Base-by-base conservation (phyloP, 2,888 invertebrate genomes). In the Melanchra persicariae region DNA sequence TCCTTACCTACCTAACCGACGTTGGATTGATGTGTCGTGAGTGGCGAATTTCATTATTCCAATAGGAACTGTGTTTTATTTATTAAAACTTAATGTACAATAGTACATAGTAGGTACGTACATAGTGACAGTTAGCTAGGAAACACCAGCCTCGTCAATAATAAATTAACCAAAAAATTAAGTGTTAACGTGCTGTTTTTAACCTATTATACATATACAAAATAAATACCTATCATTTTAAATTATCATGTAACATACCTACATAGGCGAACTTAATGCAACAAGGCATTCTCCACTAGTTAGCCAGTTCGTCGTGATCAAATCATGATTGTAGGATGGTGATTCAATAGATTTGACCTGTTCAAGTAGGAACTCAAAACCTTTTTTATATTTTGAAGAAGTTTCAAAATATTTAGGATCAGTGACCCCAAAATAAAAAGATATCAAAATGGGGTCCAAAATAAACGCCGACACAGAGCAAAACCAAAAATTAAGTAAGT, bases 1-100 rank as follows among this genome's bases (percentile, higher is more conserved):
- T 79, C n/a, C 54, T 61, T 37, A 40, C 37, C 40, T 45, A 51
- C 22, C n/a, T 12, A 37, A 51, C 64, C 5, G 8, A 57, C 30
- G 51, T 62, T 15, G 40, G 60, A 43, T 34, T 26, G 68, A 47
- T n/a, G 12, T 34, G 12, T 17, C 19, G n/a, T 43, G 51, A 19
- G 10, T 34, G 26, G 22, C 37, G 19, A 5, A 22, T 47, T 68
- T 30, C 19, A 43, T 19, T 17, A 62, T 26, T 34, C 47, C 19
- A n/a, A 22, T 40, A 19, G 22, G 10, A 17, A 22, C 6, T 37
- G 17, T 51, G 22, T 55, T 58, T 30, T n/a, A 24, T n/a, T n/a
- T n/a, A n/a, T n/a, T n/a, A n/a, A n/a, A n/a, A n/a, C n/a, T n/a
- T n/a, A n/a, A n/a, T n/a, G n/a, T n/a, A n/a, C n/a, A n/a, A n/a